These are phyloP conservation scores for Cnemophilus loriae DNA, from an alignment of 2,113 vertebrate genomes.

Conservation along the genomic window DNA sequence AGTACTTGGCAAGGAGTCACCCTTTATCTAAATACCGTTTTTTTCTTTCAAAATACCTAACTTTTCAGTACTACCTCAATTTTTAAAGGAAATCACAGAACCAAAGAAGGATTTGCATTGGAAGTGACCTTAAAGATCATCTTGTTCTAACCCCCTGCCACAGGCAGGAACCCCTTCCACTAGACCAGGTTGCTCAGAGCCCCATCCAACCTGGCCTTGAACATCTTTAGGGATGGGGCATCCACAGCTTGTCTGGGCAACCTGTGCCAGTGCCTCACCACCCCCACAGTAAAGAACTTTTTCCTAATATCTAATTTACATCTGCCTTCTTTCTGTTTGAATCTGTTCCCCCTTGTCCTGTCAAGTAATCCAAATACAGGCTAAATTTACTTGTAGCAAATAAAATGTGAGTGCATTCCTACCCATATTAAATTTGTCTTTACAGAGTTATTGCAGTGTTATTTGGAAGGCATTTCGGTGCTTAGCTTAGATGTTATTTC, in stretches of 20 bases:
- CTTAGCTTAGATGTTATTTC: neutral
- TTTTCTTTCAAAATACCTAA: neutral
- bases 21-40: neutral
- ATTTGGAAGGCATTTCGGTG: neutral
- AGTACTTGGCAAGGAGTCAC: neutral
- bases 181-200: neutral
- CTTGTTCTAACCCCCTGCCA: neutral
- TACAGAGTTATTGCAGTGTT: neutral
- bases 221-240: neutral
- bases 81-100: neutral
- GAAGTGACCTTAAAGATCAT: neutral
- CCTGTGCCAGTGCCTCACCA: neutral
- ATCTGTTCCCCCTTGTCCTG: neutral
- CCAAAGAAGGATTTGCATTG: neutral
- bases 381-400: neutral
- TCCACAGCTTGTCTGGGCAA: neutral
- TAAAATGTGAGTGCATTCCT: neutral
- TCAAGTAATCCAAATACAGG: neutral
- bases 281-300: neutral
- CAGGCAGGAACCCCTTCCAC: fast-evolving
- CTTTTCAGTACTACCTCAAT: neutral
- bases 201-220: neutral
- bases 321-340: neutral
- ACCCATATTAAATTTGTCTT: neutral
- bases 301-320: neutral